Conservation (phyloP, 2,888 invertebrate species). For the Drosophila mimica region DNA sequence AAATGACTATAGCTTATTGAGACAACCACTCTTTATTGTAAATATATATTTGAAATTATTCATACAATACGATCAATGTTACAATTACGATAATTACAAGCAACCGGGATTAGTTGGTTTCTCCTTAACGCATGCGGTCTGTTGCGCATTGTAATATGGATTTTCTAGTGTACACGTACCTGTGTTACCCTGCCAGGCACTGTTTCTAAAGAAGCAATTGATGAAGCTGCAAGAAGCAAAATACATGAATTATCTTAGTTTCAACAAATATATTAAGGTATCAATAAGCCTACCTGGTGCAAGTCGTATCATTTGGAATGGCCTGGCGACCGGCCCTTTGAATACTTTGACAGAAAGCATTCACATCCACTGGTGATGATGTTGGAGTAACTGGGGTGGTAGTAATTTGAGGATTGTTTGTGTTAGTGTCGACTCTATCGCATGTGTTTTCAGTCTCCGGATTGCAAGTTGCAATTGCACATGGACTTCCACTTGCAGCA, state of each 20-base stretch:
- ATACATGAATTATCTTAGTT: not conserved
- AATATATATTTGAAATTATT: not conserved
- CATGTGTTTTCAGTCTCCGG: slow-evolving; percentile 42
- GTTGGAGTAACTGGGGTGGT: slow-evolving; percentile 2
- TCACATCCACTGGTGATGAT: slow-evolving; percentile 15
- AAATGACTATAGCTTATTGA: slow-evolving; percentile 3
- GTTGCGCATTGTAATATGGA: slow-evolving; percentile 51
- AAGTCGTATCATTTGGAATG: slow-evolving; percentile 62
- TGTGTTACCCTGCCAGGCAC: slow-evolving; percentile 31
- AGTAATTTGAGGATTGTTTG: not conserved
- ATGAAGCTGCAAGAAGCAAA: slow-evolving; percentile 58
- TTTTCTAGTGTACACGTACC: slow-evolving; percentile 29
- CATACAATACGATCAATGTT: not conserved
- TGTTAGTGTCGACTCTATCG: slow-evolving; percentile 47
- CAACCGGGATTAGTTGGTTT: slow-evolving; percentile 59
- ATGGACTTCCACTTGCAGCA: slow-evolving; percentile 44
- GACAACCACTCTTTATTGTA: not conserved
- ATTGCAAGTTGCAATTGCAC: slow-evolving; percentile 51
- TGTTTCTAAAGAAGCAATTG: slow-evolving; percentile 45
- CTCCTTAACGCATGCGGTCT: slow-evolving; percentile 19
- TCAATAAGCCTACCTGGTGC: slow-evolving; percentile 59
- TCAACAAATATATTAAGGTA: accelerated
- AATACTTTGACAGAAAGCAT: slow-evolving; percentile 28
- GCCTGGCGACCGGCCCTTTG: slow-evolving; percentile 60
- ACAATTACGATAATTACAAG: slow-evolving; percentile 9